phyloP scores from a whole-genome alignment of 2,888 invertebrate species.

The Drosophila mulleri region DNA sequence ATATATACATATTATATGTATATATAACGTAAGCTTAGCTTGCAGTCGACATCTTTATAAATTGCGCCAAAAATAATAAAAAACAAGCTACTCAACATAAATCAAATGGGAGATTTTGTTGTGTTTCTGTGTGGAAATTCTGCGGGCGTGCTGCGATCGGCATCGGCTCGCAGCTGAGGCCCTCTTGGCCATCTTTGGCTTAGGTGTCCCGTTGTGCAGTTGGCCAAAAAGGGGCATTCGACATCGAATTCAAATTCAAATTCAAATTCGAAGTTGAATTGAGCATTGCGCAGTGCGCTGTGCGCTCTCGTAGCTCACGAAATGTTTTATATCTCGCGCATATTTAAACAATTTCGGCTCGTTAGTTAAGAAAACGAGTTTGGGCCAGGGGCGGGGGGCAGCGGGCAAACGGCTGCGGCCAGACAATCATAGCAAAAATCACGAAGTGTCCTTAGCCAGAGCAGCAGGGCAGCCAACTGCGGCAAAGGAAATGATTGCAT shows the following conservation, averaged over 20 bases:
- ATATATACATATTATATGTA: constrained; percentile 18
- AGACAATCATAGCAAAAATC: constrained; percentile 79
- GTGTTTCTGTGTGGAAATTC: constrained; percentile 61
- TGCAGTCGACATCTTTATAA: constrained; percentile 76
- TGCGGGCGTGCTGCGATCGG: constrained; percentile 73
- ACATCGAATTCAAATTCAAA: constrained; percentile 17
- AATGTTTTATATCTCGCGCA: constrained; percentile 72
- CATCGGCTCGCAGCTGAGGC: constrained; percentile 45
- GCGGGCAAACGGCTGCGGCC: constrained; percentile 28
- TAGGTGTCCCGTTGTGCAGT: constrained; percentile 59
- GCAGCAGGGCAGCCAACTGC: constrained; percentile 51
- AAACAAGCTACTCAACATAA: constrained; percentile 59
- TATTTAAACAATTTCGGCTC: constrained; percentile 72
- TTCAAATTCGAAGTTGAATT: constrained; percentile 26
- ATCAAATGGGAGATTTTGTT: constrained; percentile 61
- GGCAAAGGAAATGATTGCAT: constrained; percentile 83
- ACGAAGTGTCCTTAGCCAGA: constrained; percentile 72
- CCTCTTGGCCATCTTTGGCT: constrained; percentile 39
- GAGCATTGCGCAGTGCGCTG: constrained; percentile 33
- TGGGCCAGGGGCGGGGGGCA: constrained; percentile 23
- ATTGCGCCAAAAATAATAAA: constrained; percentile 56
- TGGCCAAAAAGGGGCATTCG: constrained; percentile 29
- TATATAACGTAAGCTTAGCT: constrained; percentile 36
- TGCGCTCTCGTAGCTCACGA: constrained; percentile 64
- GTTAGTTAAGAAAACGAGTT: constrained; percentile 65